phyloP scores from a whole-genome alignment of 2,797 vertebrate genomes.

The Microtus obscurus region DNA sequence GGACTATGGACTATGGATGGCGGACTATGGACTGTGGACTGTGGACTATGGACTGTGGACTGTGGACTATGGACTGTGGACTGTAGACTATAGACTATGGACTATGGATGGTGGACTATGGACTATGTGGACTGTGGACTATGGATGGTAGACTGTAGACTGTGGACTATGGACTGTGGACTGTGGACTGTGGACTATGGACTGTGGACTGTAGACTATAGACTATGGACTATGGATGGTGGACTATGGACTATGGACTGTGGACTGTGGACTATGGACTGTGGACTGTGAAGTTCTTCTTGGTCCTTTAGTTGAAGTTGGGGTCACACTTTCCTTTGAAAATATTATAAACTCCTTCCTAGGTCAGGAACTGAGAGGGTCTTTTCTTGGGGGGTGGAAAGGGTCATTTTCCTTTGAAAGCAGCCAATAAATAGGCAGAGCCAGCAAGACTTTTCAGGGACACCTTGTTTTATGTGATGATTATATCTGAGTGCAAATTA shows the following conservation, averaged over 20 bases:
- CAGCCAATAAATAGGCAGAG: background rate
- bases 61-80: no score
- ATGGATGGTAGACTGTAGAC: background rate
- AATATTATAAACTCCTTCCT: background rate
- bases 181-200: background rate
- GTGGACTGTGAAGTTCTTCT: background rate
- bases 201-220: background rate
- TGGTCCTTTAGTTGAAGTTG: background rate
- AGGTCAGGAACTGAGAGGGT: background rate
- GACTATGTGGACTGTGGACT: no score
- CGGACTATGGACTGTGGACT: no score
- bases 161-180: background rate
- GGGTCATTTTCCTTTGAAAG: background rate
- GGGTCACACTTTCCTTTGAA: background rate
- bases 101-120: no score
- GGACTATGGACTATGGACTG: background rate
- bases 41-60: no score
- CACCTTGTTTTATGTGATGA: background rate
- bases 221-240: background rate
- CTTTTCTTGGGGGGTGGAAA: background rate
- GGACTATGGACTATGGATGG: no score
- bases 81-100: no score
- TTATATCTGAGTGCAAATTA: conserved; percentile 29
- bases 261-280: background rate
- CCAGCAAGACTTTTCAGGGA: background rate